phyloP scores from a whole-genome alignment of 2,113 vertebrate species.

The Ophiodon elongatus region DNA sequence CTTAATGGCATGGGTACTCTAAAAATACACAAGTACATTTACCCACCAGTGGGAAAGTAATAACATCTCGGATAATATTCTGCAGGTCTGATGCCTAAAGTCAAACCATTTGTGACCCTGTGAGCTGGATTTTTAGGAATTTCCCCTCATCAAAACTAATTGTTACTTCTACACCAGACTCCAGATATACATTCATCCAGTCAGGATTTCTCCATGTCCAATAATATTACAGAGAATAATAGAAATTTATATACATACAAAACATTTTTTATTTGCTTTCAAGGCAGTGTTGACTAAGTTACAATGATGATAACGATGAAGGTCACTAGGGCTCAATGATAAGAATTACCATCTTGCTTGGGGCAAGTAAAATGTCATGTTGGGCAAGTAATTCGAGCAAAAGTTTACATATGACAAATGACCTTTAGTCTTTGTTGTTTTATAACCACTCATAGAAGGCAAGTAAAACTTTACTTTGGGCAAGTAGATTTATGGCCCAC shows the following conservation, averaged over 20 bases:
- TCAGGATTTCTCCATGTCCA: no score
- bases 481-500: background rate
- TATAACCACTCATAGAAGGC: no score
- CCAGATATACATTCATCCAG: no score
- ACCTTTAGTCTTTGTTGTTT: no score
- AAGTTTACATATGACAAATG: no score
- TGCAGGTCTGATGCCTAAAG: slow-evolving; percentile 5
- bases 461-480: background rate
- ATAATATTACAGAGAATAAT: no score
- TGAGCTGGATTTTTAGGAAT: background rate
- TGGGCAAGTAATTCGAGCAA: background rate
- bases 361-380: background rate
- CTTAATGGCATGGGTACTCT: background rate
- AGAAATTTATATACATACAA: no score
- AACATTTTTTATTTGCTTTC: no score
- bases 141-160: no score
- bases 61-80: background rate
- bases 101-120: background rate
- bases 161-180: no score
- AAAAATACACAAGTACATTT: background rate
- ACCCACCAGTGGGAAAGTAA: background rate
- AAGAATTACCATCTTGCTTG: background rate
- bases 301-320: background rate
- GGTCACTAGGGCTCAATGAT: background rate
- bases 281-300: no score